Evolutionary conservation across 2,888 invertebrate genomes (phyloP), one percentile per base, ranked within the genome.

Genomic region (Noctuana brunneofusca): DNA sequence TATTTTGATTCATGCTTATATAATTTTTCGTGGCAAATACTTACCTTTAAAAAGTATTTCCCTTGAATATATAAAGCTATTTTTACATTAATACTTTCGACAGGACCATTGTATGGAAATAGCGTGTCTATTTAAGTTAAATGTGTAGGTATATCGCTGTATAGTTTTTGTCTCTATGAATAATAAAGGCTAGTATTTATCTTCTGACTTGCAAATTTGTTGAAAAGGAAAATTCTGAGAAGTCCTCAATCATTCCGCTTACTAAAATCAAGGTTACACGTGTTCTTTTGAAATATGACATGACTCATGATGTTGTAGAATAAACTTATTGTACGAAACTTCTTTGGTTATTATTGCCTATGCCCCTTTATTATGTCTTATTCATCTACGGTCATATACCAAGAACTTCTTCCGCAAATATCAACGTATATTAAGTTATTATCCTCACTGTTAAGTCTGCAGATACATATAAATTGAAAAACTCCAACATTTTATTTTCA

Each of bases 401-500:
- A n/a, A n/a, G n/a, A n/a, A n/a, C n/a, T n/a, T n/a, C n/a, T n/a
- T n/a, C n/a, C 27, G 27, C 3, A 27, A 27, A 43, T 38, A 38
- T 3, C n/a, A 14, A 0, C 3, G 8, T 8, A 18, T 18, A 43
- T 43, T 18, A 11, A 18, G 9, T 3, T 43, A 18, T 18, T 18
- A 46, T 20, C 20, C 20, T 46, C 2, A 46, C 12, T 14, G 20
- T 20, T 12, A 46, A 46, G 20, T 20, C 20, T 3, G 11, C 20
- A 18, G 46, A 46, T 20, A 1, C 14, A 18, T 12, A 20, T 22
- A 18, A 27, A 16, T 41, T 55, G 43, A 43, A 43, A 85, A 84
- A 83, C 81, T 83, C 82, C 71, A 76, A 73, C 75, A 81, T 84
- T 81, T 83, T 83, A 76, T 81, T 78, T 77, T 76, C 74, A 76